A percentile compares a stretch with the other conserved stretches of the same genome.
phyloP scores from a whole-genome alignment of 1,140 invertebrate genomes.

The Myzus persicae region DNA sequence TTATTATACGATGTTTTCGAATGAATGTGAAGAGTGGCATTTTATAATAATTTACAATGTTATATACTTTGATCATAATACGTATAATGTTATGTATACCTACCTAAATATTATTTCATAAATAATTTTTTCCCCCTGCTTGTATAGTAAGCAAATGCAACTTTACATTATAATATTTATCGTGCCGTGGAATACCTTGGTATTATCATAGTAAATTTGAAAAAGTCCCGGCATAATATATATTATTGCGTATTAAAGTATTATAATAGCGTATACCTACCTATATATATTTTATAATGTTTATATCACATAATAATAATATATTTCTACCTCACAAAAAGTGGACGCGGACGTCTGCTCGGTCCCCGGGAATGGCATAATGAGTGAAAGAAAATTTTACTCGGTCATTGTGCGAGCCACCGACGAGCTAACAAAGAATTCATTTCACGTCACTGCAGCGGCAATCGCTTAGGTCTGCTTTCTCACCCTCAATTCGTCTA shows the following conservation, averaged over 20 bases:
- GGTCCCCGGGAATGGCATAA: not conserved
- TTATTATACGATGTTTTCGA: not conserved
- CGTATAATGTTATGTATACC: not conserved
- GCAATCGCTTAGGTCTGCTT: constrained; percentile 9
- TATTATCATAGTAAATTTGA: not conserved
- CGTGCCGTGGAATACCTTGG: not conserved
- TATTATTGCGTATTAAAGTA: not conserved
- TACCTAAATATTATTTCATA: not conserved
- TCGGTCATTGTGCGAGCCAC: not conserved
- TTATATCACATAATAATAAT: not conserved
- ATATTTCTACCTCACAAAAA: not conserved
- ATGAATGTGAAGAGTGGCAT: not conserved
- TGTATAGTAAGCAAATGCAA: not conserved
- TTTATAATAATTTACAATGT: not conserved
- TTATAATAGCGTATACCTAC: not conserved
- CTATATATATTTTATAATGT: not conserved
- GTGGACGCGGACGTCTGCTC: not conserved
- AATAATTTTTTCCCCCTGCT: not conserved
- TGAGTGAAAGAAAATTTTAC: not conserved
- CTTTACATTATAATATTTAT: not conserved
- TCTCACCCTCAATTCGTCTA: not conserved
- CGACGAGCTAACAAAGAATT: constrained; percentile 12
- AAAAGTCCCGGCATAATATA: not conserved
- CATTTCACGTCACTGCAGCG: not conserved
- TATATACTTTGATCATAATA: not conserved